Evolutionary conservation across 2,888 invertebrate genomes (phyloP), one percentile per base, ranked within the genome.

Genomic region (Masnerella sp.): DNA sequence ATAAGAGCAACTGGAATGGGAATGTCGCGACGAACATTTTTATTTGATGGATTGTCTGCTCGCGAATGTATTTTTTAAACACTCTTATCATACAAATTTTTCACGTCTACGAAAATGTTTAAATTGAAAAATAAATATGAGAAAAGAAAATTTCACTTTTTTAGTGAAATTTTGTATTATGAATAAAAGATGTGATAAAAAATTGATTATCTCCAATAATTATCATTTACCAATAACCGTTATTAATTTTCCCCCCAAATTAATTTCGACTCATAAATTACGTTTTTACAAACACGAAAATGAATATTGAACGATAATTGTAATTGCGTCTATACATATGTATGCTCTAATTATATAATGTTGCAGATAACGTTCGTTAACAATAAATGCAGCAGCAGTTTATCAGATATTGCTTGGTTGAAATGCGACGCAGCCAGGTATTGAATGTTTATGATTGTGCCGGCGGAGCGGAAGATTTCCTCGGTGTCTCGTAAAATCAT

Each of bases 31-130:
- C n/a, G n/a, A n/a, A n/a, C n/a, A n/a, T n/a, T n/a, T n/a, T n/a
- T 78, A 75, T 76, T 79, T 81, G 81, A 81, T 81, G 79, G 77
- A 81, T 81, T 74, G 78, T 74, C 59, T 62, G 36, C 61, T 62
- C 59, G 65, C 70, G 68, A 64, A n/a, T n/a, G n/a, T n/a, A n/a
- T n/a, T n/a, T n/a, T n/a, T n/a, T n/a, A n/a, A n/a, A n/a, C n/a
- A n/a, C n/a, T n/a, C n/a, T n/a, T n/a, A n/a, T n/a, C n/a, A n/a
- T n/a, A n/a, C n/a, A n/a, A n/a, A n/a, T n/a, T n/a, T n/a, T n/a
- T n/a, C n/a, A n/a, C n/a, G n/a, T n/a, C n/a, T n/a, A n/a, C n/a
- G n/a, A n/a, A n/a, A n/a, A n/a, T n/a, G n/a, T n/a, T n/a, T n/a
- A n/a, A n/a, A n/a, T n/a, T n/a, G n/a, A n/a, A n/a, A n/a, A n/a